Base-by-base conservation (phyloP, 2,797 vertebrate species). In the Poliocrania exsul region DNA sequence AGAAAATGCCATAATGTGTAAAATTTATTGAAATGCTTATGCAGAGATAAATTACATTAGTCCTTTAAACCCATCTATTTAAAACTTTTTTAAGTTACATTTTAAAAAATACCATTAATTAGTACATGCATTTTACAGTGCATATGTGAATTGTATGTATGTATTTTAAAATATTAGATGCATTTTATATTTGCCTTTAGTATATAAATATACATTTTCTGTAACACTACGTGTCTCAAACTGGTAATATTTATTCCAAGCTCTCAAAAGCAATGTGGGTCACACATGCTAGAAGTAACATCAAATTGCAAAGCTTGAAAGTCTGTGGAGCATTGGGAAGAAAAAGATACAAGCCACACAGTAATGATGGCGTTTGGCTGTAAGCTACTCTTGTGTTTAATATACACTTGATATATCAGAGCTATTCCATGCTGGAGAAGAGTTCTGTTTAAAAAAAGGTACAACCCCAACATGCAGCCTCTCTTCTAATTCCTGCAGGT, bases 401-500 rank as follows among this genome's bases (percentile, higher is more conserved):
- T 5, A 1, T 1, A 4, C 3, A 9, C 35, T 54, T 8, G 1
- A 29, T 44, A 3, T 1, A 16, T 8, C 9, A 19, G 42, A 40
- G 26, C 62, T 69, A 0, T 16, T 40, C 20, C 38, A 51, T 60
- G 28, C n/a, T 73, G 44, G 15, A 28, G 57, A 65, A 62, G 4
- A 1, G 17, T 51, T 89, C 49, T 72, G 58, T 33, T 35, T 14
- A 19, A 35, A 35, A 53, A 0, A 15, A 23, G 21, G 31, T 23
- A 10, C 83, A 42, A 20, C 13, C 11, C 35, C 21, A 62, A 5
- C 10, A 1, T 8, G 9, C 11, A 14, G 23, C 77, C 67, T 96
- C 47, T 95, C 56, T 70, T 95, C 29, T 51, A 4, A 18, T 77
- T 95, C 56, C 80, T 88, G 60, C 95, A 99, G 99, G 98, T 99